Conservation (phyloP, 1,140 invertebrate species). For the Diorhabda sublineata region DNA sequence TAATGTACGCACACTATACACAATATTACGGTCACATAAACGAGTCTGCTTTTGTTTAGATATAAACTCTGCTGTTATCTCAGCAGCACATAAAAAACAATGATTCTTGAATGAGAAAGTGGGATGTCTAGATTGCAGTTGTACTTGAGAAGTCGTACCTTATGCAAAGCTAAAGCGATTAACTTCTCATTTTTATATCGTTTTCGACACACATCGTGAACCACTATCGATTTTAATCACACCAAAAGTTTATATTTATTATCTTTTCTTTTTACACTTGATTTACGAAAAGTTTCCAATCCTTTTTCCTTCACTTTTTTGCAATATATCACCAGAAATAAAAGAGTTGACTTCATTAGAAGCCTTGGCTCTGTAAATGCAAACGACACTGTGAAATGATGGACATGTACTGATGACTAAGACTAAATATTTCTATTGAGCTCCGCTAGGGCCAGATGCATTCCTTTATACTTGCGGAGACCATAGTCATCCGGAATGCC, state of each 20-base stretch:
- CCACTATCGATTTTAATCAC: slow-evolving; percentile 12
- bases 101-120: not conserved
- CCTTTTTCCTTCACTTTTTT: slow-evolving; percentile 11
- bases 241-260: slow-evolving; percentile 8
- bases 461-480: too few relatives aligned
- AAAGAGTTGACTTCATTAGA: slow-evolving; percentile 8
- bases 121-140: not conserved
- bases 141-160: not conserved
- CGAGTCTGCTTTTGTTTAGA: too few relatives aligned
- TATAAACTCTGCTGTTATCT: too few relatives aligned
- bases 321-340: slow-evolving; percentile 11
- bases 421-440: too few relatives aligned
- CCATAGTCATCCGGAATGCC: too few relatives aligned
- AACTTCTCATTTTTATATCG: slow-evolving; percentile 4
- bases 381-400: too few relatives aligned
- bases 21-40: not conserved
- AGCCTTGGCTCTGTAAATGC: too few relatives aligned
- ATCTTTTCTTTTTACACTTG: slow-evolving; percentile 8
- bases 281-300: slow-evolving; percentile 10
- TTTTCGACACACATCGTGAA: slow-evolving; percentile 19
- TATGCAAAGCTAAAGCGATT: not conserved
- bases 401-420: too few relatives aligned
- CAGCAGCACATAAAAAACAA: too few relatives aligned
- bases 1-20: slow-evolving; percentile 14
- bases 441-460: not conserved